Evolutionary conservation across 2,888 invertebrate species (phyloP), one percentile per base, ranked within the genome.

Genomic region (Spicauda simplicius): DNA sequence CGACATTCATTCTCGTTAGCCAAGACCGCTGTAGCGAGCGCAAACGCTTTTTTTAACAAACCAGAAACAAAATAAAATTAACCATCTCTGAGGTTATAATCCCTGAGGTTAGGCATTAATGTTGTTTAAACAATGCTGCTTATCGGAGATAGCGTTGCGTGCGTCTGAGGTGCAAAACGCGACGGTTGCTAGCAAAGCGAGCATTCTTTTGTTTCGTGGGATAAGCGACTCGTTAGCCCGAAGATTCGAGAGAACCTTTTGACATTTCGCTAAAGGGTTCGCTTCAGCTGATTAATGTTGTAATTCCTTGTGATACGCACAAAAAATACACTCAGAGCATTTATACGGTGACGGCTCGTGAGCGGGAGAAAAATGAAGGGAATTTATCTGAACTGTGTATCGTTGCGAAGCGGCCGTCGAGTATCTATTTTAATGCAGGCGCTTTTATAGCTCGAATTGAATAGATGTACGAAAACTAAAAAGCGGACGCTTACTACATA

Each of bases 231-330:
- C 85, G 83, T 87, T 86, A 82, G 80, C 72, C 72, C 77, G 65
- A 77, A 83, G 82, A 90, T 87, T 83, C 86, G 78, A 79, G 81
- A 84, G 85, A 88, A 84, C 88, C 87, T 90, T 90, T 88, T 90
- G 89, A 91, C 88, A 86, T 89, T 88, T 86, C 83, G 86, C 86
- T 90, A 89, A 91, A 89, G 90, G 87, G 87, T 89, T 89, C 86
- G 90, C 91, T 90, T 90, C 79, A 77, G 76, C 82, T 90, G 90
- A 91, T 88, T 88, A 88, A 90, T 91, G 87, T 79, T 80, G 86
- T 87, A 89, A 91, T 90, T 88, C 85, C 81, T 86, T 84, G 77
- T 81, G 84, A 82, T 80, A 81, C 74, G 80, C 80, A 85, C 84
- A 88, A 87, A 88, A 85, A 84, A 85, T 83, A 85, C 83, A 82